Base-by-base conservation (phyloP, 92 coral and sea anemone species). In the Actinernus sp. region DNA sequence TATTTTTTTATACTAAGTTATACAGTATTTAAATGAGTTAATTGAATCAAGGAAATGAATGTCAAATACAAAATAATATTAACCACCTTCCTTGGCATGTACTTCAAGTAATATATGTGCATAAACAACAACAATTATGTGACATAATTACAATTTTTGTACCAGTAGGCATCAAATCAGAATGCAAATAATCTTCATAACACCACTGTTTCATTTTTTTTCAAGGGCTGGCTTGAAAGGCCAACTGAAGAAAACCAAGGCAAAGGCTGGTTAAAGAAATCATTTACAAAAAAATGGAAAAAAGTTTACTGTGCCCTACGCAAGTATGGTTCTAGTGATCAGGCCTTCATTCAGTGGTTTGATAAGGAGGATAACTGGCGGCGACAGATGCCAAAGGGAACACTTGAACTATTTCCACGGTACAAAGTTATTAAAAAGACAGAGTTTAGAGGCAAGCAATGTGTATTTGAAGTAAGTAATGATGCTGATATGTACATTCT, bases 311-410 rank as follows among this genome's bases (percentile, higher is more conserved):
- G 70, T 74, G 96, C 91, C 2, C 68, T 95, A 10, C 81, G 99
- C 11, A 84, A 75, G 41, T 91, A 87, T 54, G 71, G 88, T 34
- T 87, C 97, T 13, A 88, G 86, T 5, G 89, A 88, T 2, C 93
- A 95, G 39, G 90, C 97, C 24, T 94, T 91, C 61, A 65, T 94
- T 12, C 99, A 95, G 86, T 84, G 93, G 92, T 95, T 86, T 79
- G 99, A 95, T 14, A 95, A 74, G 59, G 97, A 91, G 49, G 99
- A 95, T 10, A 85, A 82, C 34, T 95, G 99, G 99, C 57, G 95
- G 56, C 65, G 82, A 36, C 95, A 91, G 24, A 80, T 87, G 68
- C 82, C 99, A 6, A 86, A 73, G 10, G 99, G 97, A n/a, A 83
- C 97, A 3, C 51, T 95, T 6, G 93, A 89, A 31, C 74, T 95